Evolutionary conservation across 2,113 vertebrate species (phyloP), one percentile per base, ranked within the genome.

Genomic region (Lichenostomus cassidix): DNA sequence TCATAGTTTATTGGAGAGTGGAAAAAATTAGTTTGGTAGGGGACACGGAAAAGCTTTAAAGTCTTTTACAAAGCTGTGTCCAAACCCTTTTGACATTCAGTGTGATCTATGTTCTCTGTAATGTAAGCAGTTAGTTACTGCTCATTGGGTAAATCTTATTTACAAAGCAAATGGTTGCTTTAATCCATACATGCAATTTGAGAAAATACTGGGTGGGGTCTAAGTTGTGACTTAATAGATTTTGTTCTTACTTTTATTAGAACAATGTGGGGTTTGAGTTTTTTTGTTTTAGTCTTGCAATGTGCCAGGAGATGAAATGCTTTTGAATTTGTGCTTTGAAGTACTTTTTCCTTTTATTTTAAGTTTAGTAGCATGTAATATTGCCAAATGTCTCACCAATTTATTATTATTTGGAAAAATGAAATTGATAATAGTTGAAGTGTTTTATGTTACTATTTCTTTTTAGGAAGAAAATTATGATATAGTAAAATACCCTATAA

Each of bases 201-300:
- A 69, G 31, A 53, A 90, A 73, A 64, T 2, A 2, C 3, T 71
- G 12, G 21, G 8, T 10, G 8, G 5, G 5, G 8, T 39, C 15
- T 50, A 29, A 71, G 25, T 10, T 68, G 11, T 27, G 23, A 11
- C 65, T 79, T 71, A 24, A 7, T 76, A 17, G 21, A 10, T 55
- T 73, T 83, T 91, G 13, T 46, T 59, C 67, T 42, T 74, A 7
- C 7, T 49, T 79, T 22, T n/a, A 22, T 77, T 59, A 41, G 28
- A 52, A 17, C 16, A 27, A 1, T 16, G 2, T 31, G 21, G 4
- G 4, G 10, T 79, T 56, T 56, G 12, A 16, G 15, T 1, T 11
- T 17, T 19, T 12, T 50, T 46, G 39, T 60, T 56, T 58, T 1
- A 27, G 28, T 65, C 12, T 62, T 82, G 12, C 9, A 58, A 0